Percentiles rank a stretch among this genome's conserved stretches.
phyloP scores from a whole-genome alignment of 2,888 invertebrate genomes.

The Siphlonurus alternatus region DNA sequence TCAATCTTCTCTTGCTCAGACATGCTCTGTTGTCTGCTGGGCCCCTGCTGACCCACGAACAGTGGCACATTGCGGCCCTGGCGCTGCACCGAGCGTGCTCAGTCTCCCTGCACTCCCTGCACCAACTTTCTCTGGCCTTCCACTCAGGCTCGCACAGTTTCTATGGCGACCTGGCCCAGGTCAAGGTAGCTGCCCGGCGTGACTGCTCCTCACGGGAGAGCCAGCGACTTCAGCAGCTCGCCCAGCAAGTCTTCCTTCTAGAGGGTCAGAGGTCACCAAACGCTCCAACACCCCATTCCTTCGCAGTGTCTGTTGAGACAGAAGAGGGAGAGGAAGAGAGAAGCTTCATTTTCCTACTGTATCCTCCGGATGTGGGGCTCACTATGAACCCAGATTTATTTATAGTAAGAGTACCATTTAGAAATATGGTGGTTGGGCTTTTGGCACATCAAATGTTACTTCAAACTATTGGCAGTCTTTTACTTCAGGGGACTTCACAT shows the following conservation, averaged over 20 bases:
- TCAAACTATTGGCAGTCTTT: conserved; percentile 73
- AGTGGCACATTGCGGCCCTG: conserved; percentile 75
- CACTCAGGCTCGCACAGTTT: conserved; percentile 85
- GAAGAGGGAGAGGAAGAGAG: conserved; percentile 47
- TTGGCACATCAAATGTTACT: conserved; percentile 84
- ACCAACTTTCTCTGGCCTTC: conserved; percentile 79
- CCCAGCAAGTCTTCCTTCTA: conserved; percentile 59
- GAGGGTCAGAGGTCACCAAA: conserved; percentile 33
- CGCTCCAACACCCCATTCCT: conserved; percentile 2
- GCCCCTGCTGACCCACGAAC: conserved; percentile 57
- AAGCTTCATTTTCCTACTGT: conserved; percentile 75
- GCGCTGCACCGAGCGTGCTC: conserved; percentile 70
- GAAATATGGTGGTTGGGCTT: conserved; percentile 73
- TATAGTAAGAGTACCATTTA: conserved; percentile 70
- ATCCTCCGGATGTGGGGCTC: conserved; percentile 51
- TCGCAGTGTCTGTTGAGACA: conserved; percentile 14
- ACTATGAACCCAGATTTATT: conserved; percentile 58
- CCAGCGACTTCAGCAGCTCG: conserved; percentile 68
- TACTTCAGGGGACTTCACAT: conserved; percentile 55
- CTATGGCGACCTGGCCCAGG: conserved; percentile 81
- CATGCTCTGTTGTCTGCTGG: conserved; percentile 64
- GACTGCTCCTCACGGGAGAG: conserved; percentile 75
- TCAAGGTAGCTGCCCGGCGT: conserved; percentile 81
- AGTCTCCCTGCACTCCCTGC: conserved; percentile 71
- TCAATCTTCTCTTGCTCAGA: too few relatives aligned